Base-by-base conservation (phyloP, 2,888 invertebrate genomes). In the Hyalella azteca region DNA sequence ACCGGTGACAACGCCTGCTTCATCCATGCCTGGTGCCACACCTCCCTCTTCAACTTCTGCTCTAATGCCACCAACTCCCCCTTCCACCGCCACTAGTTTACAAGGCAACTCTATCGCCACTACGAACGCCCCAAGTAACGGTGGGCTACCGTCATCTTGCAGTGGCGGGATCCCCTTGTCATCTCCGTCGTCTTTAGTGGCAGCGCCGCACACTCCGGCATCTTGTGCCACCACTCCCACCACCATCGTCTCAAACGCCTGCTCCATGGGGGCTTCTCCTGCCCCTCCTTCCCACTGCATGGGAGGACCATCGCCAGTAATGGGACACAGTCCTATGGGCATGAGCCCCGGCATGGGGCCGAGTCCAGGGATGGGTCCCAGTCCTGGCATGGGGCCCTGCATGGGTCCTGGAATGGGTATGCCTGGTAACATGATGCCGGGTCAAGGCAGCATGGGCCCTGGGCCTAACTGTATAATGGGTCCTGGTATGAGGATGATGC, bases 351-450 rank as follows among this genome's bases (percentile, higher is more conserved):
- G 85, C 75, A 85, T 84, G 84, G 84, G 84, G 4, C 84, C 81
- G 22, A 82, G 82, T 73, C 82, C 82, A n/a, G 81, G 81, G 15
- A 82, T 85, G 82, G 83, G 84, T 22, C 85, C 85, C 26, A 81
- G 81, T 66, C 82, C 82, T 36, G 84, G 85, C 77, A 85, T 85
- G 82, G 85, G 82, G 29, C 85, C 86, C 29, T 85, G 81, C 22
- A 85, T 86, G 84, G 86, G 86, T 60, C 86, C 89, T 87, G 89
- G 88, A 3, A 86, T 82, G 59, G 75, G 75, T n/a, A 39, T 75
- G 75, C 66, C 84, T 82, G 85, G 84, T 3, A 81, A 81, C 39
- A 84, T 85, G 81, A 81, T 84, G 66, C 66, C 66, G 79, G 80
- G 60, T n/a, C 85, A 81, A 78, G 80, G 73, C 82, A 86, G 59